Percentiles rank a stretch among this genome's conserved stretches.
Conservation (phyloP, 2,113 vertebrate genomes). For the Furnarius figulus region DNA sequence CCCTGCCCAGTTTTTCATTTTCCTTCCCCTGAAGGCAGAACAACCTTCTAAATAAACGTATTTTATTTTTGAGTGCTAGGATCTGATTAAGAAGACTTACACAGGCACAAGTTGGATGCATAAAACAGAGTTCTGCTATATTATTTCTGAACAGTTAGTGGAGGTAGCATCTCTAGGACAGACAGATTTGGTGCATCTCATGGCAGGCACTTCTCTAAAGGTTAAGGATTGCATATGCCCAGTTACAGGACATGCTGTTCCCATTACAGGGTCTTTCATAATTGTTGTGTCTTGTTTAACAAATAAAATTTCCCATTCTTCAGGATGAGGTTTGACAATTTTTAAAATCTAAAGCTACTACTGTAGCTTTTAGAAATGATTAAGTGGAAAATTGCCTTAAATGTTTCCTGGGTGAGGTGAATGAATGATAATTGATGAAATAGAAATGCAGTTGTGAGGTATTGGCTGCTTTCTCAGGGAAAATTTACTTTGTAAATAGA, state of each 20-base stretch:
- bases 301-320: slow-evolving; percentile 33
- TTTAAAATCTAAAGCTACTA: slow-evolving; percentile 33
- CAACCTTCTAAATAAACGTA: neutral
- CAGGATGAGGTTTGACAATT: neutral
- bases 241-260: neutral
- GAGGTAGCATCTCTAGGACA: neutral
- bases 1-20: neutral
- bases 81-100: neutral
- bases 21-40: neutral
- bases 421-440: slow-evolving; percentile 69
- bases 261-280: neutral
- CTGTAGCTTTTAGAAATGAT: slow-evolving; percentile 56
- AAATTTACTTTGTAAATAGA: slow-evolving; percentile 2
- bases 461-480: slow-evolving; percentile 1
- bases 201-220: neutral
- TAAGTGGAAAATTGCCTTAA: slow-evolving; percentile 67
- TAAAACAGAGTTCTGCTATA: neutral
- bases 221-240: neutral
- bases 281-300: neutral
- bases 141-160: neutral
- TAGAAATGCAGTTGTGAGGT: slow-evolving; percentile 15
- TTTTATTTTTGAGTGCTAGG: slow-evolving; percentile 6
- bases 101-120: neutral
- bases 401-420: slow-evolving; percentile 65
- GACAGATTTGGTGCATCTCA: neutral